phyloP scores from a whole-genome alignment of 92 coral and sea anemone species.

The Palythoa heliodiscus region DNA sequence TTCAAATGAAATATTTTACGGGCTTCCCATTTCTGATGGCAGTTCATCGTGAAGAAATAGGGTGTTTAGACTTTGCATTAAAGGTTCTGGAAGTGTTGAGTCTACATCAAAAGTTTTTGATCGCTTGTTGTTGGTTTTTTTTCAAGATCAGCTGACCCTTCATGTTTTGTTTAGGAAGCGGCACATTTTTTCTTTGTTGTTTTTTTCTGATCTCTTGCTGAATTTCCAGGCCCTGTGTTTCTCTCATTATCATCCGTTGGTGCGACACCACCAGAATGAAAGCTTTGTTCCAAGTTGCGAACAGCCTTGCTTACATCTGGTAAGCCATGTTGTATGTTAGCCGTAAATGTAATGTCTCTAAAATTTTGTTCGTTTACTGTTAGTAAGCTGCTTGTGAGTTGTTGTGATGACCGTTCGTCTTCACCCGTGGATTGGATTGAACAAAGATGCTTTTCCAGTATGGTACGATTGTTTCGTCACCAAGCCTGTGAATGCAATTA shows the following conservation, averaged over 20 bases:
- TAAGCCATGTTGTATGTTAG: slow-evolving; percentile 15
- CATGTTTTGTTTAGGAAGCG: not conserved
- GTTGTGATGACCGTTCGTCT: not conserved
- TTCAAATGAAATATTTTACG: slow-evolving; percentile 21
- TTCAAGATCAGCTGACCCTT: not conserved
- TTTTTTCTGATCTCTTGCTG: not conserved
- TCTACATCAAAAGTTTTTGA: not conserved
- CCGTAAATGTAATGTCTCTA: slow-evolving; percentile 6
- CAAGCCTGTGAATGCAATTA: slow-evolving; percentile 24
- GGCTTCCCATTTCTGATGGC: not conserved
- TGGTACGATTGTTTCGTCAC: not conserved
- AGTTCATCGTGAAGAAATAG: slow-evolving; percentile 15
- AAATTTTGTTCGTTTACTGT: slow-evolving; percentile 23
- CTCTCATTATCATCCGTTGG: not conserved
- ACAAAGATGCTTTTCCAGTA: slow-evolving; percentile 18
- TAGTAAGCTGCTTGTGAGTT: slow-evolving; percentile 24
- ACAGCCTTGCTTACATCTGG: slow-evolving; percentile 20
- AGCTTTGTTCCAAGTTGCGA: slow-evolving; percentile 24
- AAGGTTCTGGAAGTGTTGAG: slow-evolving; percentile 17
- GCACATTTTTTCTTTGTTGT: slow-evolving; percentile 7
- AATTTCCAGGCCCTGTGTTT: not conserved
- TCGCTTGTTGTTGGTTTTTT: slow-evolving; percentile 3
- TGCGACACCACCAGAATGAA: slow-evolving; percentile 6
- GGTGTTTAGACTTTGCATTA: not conserved
- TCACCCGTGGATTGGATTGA: not conserved